Evolutionary conservation across 2,888 invertebrate genomes (phyloP), one percentile per base, ranked within the genome.

Genomic region (Dasysyrphus tricinctus): DNA sequence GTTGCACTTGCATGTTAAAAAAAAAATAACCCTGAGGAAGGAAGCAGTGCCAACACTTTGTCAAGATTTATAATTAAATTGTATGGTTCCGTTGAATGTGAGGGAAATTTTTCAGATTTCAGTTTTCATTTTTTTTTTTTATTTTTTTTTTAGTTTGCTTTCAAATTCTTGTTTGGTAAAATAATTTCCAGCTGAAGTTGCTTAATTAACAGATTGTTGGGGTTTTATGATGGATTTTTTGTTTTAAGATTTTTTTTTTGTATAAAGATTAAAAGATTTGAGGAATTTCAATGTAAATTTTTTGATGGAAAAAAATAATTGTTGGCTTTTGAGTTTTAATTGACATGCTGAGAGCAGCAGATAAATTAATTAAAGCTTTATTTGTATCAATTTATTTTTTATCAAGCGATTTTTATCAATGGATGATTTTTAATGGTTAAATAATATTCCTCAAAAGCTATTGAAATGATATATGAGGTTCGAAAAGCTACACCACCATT

Each of bases 51-150:
- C 49, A 75, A 34, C 49, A 57, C 61, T 74, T 74, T 61, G 74
- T 59, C 61, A 74, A 75, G 74, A 63, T 51, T 75, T 54, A 75
- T 75, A 63, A 63, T 75, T 75, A 42, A 75, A 63, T 54, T 75
- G 67, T 34, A 32, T 32, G 37, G 37, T 51, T 67, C 37, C 67
- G 67, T 67, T 51, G 34, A 51, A 34, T 67, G 51, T 11, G 37
- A 51, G 67, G 3, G 29, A 42, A n/a, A 24, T 42, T 29, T 42
- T 29, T 44, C 3, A 32, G 32, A 11, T 63, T 65, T 32, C 49
- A 51, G 12, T 11, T 51, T 51, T 51, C 12, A 24, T 12, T 51
- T 63, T 39, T 42, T 0, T 2, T 24, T 24, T 24, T 24, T 24
- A 0, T 34, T 29, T 44, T 65, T 65, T 65, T 47, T 47, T 37